Percentiles rank a stretch among this genome's conserved stretches.
phyloP scores from a whole-genome alignment of 1,140 invertebrate genomes.

The Scaptodrosophila lebanonensis region DNA sequence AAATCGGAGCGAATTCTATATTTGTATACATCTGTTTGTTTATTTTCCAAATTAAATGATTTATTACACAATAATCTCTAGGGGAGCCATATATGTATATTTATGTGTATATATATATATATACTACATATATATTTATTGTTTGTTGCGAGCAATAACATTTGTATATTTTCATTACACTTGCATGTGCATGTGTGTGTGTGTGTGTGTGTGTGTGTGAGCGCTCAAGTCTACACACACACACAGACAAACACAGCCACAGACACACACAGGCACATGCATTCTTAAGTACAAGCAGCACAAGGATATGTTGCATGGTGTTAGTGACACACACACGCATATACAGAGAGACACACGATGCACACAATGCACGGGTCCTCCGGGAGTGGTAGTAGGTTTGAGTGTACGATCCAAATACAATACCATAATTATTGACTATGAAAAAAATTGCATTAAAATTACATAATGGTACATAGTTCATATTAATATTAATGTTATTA shows the following conservation, averaged over 20 bases:
- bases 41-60: too few relatives aligned
- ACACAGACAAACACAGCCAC: conserved; percentile 11
- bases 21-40: too few relatives aligned
- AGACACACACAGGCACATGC: not conserved
- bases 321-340: conserved; percentile 28
- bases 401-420: conserved; percentile 40
- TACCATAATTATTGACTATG: conserved; percentile 53
- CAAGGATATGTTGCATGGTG: conserved; percentile 19
- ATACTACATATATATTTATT: not conserved
- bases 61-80: too few relatives aligned
- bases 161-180: conserved; percentile 30
- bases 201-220: too few relatives aligned
- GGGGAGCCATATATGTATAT: not conserved
- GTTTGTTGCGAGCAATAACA: conserved; percentile 53
- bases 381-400: too few relatives aligned
- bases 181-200: too few relatives aligned
- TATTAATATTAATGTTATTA: conserved; percentile 27
- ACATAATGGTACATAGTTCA: too few relatives aligned
- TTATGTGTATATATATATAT: not conserved
- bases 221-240: not conserved
- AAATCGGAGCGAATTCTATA: too few relatives aligned
- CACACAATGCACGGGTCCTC: too few relatives aligned
- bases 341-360: conserved; percentile 21
- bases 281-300: too few relatives aligned
- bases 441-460: conserved; percentile 65